Conservation (phyloP, 2,888 invertebrate species). For the Caenorhabditis sulstoni region DNA sequence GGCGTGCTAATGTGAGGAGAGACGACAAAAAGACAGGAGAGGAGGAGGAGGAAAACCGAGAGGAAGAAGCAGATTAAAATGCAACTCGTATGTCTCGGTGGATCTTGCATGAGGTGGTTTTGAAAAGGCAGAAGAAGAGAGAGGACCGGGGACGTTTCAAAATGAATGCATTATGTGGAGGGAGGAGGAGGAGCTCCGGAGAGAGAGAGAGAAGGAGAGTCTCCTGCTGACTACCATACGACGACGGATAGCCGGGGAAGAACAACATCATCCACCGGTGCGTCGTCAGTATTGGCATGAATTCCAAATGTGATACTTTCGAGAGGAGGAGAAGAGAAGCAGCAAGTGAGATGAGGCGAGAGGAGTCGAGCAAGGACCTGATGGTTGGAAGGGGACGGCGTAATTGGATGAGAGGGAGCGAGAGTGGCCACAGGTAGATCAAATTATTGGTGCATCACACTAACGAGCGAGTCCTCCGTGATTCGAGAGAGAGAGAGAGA, state of each 20-base stretch:
- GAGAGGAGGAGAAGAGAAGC: constrained; percentile 30
- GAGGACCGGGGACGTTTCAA: constrained; percentile 24
- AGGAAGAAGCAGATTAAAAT: constrained; percentile 40
- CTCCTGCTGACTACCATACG: constrained; percentile 43
- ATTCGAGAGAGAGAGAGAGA: not conserved
- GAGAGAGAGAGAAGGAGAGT: constrained; percentile 12
- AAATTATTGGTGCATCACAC: constrained; percentile 54
- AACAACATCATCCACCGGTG: constrained; percentile 57
- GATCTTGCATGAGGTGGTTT: constrained; percentile 23
- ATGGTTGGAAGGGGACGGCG: constrained; percentile 18
- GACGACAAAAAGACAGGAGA: constrained; percentile 5
- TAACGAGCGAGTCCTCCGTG: constrained; percentile 31
- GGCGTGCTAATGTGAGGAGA: not conserved
- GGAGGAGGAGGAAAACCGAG: not conserved
- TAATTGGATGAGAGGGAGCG: constrained; percentile 35
- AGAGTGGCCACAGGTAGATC: constrained; percentile 49
- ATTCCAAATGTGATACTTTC: constrained; percentile 62
- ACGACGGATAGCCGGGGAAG: constrained; percentile 38
- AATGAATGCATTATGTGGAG: constrained; percentile 34
- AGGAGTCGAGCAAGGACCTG: constrained; percentile 12
- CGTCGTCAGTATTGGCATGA: constrained; percentile 62
- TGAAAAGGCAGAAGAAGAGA: constrained; percentile 12
- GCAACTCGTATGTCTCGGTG: constrained; percentile 43
- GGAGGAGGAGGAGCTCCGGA: constrained; percentile 1
- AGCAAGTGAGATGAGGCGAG: constrained; percentile 10